Base-by-base conservation (phyloP, 2,797 vertebrate genomes). In the Pseudomugil tenellus region DNA sequence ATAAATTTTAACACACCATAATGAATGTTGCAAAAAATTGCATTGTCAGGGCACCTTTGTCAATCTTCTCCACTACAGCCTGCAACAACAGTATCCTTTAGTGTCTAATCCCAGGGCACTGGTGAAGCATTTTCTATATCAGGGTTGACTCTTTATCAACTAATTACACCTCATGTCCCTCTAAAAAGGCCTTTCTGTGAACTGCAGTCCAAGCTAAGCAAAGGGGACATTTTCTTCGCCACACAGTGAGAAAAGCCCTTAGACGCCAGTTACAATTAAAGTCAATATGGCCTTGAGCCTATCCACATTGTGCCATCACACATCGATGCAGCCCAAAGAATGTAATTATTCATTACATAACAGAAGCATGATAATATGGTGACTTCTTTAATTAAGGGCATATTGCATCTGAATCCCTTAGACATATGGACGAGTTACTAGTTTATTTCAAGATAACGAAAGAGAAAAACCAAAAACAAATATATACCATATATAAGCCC, bases 221-320 rank as follows among this genome's bases (percentile, higher is more conserved):
- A 61, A 71, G 58, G 59, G 74, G 84, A 86, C 76, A 34, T 83
- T 80, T 90, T 76, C 65, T 64, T 72, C n/a, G 10, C 72, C 76
- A 68, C 63, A 58, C 70, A 82, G 60, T 64, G 72, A 77, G 83
- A 72, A 74, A 76, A 87, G 79, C 67, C 77, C 84, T 79, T 58
- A 70, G 75, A 87, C 81, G 90, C 83, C 90, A 90, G 79, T 88
- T 79, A 86, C 80, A 83, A 87, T 92, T 90, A 89, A 83, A 92
- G 86, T 82, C 84, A 81, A 80, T 85, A 81, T 67, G 72, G 75
- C 81, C 61, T 66, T 35, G 37, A 70, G 84, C 72, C 21, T 16
- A 74, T 66, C 55, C 74, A 69, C 63, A 61, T 77, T 78, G 75
- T 32, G 72, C 64, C 76, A 60, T 84, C 82, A 75, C 67, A 75